These are phyloP conservation scores for Chrysotoxum bicinctum DNA, from an alignment of 2,888 invertebrate species.

Conservation along the genomic window DNA sequence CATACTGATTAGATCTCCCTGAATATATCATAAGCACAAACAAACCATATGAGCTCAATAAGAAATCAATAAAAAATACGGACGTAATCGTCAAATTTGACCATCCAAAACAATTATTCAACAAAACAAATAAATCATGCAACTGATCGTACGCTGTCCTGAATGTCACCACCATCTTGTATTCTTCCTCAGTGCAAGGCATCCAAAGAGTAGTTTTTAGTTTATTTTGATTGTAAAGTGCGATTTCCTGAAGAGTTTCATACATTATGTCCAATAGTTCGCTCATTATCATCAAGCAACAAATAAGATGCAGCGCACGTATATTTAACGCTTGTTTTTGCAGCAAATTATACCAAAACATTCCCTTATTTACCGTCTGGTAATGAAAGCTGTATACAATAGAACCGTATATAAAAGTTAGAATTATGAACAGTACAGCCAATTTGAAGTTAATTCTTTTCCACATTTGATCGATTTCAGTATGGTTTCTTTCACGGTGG, in stretches of 20 bases:
- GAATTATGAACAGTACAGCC: background rate
- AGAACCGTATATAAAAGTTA: background rate
- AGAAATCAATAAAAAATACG: conserved; percentile 78
- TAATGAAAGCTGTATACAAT: background rate
- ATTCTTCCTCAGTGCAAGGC: conserved; percentile 38
- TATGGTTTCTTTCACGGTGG: background rate
- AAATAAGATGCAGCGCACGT: conserved; percentile 57
- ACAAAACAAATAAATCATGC: conserved; percentile 74
- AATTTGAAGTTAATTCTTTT: conserved; percentile 19
- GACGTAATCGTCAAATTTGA: conserved; percentile 77
- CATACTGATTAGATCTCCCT: background rate
- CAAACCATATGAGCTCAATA: conserved; percentile 77
- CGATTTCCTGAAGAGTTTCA: conserved; percentile 32
- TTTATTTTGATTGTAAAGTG: conserved; percentile 3
- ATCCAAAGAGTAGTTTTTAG: conserved; percentile 22
- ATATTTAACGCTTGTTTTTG: conserved; percentile 48
- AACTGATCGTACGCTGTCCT: conserved; percentile 77
- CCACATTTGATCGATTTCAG: conserved; percentile 1
- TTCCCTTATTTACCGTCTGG: background rate
- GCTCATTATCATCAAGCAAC: conserved; percentile 38
- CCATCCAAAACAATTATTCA: conserved; percentile 79
- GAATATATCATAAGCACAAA: conserved; percentile 64
- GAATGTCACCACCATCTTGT: conserved; percentile 73
- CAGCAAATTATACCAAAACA: conserved; percentile 47
- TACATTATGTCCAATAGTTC: conserved; percentile 37